These are phyloP conservation scores for Hycleus cichorii DNA, from an alignment of 1,140 invertebrate species.

Conservation along the genomic window DNA sequence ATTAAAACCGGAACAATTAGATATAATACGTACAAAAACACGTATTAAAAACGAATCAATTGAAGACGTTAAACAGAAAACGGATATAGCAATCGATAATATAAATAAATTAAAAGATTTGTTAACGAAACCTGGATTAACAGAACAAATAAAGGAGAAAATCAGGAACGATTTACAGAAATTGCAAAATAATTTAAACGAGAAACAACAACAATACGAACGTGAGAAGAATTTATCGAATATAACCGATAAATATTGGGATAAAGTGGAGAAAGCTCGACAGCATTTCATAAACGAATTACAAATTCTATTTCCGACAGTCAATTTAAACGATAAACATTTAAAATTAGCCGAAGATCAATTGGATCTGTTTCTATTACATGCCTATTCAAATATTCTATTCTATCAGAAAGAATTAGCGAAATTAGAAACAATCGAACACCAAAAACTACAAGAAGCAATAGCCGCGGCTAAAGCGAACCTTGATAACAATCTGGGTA, in stretches of 20 bases:
- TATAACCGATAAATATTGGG: slow-evolving; percentile 64
- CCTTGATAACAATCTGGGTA: slow-evolving; percentile 9
- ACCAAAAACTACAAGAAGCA: slow-evolving; percentile 54
- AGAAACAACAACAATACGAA: slow-evolving; percentile 52
- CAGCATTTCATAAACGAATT: slow-evolving; percentile 65
- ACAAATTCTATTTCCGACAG: slow-evolving; percentile 60
- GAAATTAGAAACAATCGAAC: slow-evolving; percentile 56
- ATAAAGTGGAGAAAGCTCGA: slow-evolving; percentile 59
- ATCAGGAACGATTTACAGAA: slow-evolving; percentile 51
- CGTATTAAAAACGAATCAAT: slow-evolving; percentile 46
- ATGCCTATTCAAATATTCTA: slow-evolving; percentile 57
- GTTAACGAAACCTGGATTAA: slow-evolving; percentile 33
- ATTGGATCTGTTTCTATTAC: slow-evolving; percentile 60
- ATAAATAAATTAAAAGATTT: slow-evolving; percentile 39
- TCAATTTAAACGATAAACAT: slow-evolving; percentile 58
- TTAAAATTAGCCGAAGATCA: slow-evolving; percentile 55
- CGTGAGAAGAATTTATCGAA: slow-evolving; percentile 47
- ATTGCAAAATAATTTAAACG: slow-evolving; percentile 52
- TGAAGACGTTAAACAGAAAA: slow-evolving; percentile 46
- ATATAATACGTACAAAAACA: slow-evolving; percentile 52
- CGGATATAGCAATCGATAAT: slow-evolving; percentile 35
- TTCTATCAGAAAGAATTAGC: slow-evolving; percentile 65
- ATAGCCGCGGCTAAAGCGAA: slow-evolving; percentile 49
- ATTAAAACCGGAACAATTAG: slow-evolving; percentile 47
- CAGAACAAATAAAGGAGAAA: slow-evolving; percentile 36